phyloP scores from a whole-genome alignment of 2,113 vertebrate species.

The Proteles cristata region DNA sequence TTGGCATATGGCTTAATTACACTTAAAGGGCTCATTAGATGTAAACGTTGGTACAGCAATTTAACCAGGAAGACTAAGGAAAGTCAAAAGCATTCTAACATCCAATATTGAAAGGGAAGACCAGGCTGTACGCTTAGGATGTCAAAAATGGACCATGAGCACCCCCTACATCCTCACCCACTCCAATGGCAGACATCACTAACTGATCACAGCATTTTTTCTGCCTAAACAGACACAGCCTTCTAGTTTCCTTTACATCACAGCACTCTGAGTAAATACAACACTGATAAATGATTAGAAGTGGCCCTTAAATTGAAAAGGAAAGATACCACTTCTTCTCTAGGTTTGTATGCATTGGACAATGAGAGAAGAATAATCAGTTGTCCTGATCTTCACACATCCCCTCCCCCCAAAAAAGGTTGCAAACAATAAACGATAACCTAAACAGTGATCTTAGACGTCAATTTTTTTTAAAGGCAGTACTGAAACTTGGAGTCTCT shows the following conservation, averaged over 20 bases:
- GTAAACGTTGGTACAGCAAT: not conserved
- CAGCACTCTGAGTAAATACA: not conserved
- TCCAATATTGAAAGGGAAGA: not conserved
- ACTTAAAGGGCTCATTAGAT: slow-evolving; percentile 22
- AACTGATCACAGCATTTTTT: not conserved
- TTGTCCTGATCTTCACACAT: not conserved
- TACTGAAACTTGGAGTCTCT: not conserved
- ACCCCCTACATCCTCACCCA: not conserved
- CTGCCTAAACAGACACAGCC: not conserved
- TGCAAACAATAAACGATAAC: not conserved
- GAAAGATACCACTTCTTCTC: not conserved
- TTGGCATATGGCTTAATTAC: slow-evolving; percentile 46
- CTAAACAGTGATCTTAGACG: not conserved
- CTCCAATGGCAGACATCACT: not conserved
- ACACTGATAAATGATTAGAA: not conserved
- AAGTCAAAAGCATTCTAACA: not conserved
- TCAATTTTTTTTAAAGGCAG: not conserved
- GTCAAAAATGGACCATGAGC: not conserved
- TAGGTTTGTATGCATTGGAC: not conserved
- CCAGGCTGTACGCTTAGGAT: not conserved
- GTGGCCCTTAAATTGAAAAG: not conserved
- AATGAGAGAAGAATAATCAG: not conserved
- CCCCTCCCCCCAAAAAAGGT: not conserved
- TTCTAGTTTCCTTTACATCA: not conserved
- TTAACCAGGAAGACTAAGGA: not conserved